A percentile compares a stretch with the other conserved stretches of the same genome.
Conservation (phyloP, 2,888 invertebrate genomes). For the Drosophila hawaiiensis region DNA sequence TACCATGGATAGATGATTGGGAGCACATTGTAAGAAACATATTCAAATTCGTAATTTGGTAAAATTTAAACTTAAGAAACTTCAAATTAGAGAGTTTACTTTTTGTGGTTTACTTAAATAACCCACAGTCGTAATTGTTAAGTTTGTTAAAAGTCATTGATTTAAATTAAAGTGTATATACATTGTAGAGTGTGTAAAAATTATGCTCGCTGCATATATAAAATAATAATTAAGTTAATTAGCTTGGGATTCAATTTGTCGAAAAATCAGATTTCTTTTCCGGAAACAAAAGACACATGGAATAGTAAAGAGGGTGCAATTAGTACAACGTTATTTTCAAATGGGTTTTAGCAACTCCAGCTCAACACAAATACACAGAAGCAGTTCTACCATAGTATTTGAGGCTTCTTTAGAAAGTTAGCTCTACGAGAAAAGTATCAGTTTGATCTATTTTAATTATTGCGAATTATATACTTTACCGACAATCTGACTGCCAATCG, state of each 20-base stretch:
- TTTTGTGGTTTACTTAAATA: neutral
- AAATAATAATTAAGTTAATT: neutral
- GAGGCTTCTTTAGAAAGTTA: slow-evolving; percentile 31
- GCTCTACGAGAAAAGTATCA: slow-evolving; percentile 56
- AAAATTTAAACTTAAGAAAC: neutral
- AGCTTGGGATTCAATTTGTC: neutral
- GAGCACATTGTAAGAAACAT: neutral
- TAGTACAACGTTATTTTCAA: slow-evolving; percentile 15
- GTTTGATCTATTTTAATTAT: slow-evolving; percentile 32
- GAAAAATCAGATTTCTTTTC: slow-evolving; percentile 12
- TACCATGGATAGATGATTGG: neutral
- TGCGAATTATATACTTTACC: slow-evolving; percentile 82
- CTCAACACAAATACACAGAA: slow-evolving; percentile 62
- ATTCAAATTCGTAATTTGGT: neutral
- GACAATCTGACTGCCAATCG: slow-evolving; percentile 80
- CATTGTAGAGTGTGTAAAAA: neutral
- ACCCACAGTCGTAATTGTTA: neutral
- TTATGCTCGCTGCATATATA: neutral
- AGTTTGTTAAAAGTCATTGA: neutral
- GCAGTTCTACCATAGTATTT: slow-evolving; percentile 35
- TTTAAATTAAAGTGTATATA: neutral
- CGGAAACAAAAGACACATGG: slow-evolving; percentile 8
- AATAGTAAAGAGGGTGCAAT: slow-evolving; percentile 40
- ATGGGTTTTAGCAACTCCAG: slow-evolving; percentile 18
- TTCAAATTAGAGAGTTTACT: neutral